phyloP scores from a whole-genome alignment of 2,113 vertebrate genomes.

The Promerops cafer region DNA sequence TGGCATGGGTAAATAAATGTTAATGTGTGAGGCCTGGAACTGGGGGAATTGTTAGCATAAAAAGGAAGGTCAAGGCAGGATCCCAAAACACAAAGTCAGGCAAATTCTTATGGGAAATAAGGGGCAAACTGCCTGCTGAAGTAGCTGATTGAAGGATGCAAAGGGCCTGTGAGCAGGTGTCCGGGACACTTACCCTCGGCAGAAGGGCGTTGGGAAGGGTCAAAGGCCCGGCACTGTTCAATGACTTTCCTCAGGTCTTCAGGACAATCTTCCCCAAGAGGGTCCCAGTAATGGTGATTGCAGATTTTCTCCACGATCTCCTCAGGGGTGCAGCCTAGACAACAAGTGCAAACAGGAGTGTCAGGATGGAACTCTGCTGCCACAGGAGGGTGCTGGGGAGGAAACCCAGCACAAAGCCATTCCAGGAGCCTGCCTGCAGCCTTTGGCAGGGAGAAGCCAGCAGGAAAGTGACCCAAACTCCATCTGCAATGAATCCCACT shows the following conservation, averaged over 20 bases:
- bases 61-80: neutral
- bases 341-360: neutral
- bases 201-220: conserved; percentile 73
- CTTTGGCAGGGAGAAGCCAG: neutral
- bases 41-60: neutral
- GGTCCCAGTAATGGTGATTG: conserved; percentile 27
- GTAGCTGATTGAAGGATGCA: neutral
- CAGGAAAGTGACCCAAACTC: neutral
- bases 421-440: neutral
- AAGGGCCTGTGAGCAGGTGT: neutral
- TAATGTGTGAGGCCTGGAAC: neutral
- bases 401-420: neutral
- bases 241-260: conserved; percentile 62
- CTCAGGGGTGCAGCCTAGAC: conserved; percentile 48
- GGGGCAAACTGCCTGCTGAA: neutral
- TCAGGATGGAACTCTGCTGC: neutral
- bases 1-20: neutral
- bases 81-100: neutral
- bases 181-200: conserved; percentile 66
- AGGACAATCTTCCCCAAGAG: conserved; percentile 75
- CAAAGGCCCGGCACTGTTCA: conserved; percentile 62
- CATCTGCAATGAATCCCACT: neutral
- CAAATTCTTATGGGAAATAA: neutral
- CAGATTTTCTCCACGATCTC: conserved; percentile 69
- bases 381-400: neutral